These are phyloP conservation scores for Xenops minutus DNA, from an alignment of 2,797 vertebrate genomes.

Conservation along the genomic window DNA sequence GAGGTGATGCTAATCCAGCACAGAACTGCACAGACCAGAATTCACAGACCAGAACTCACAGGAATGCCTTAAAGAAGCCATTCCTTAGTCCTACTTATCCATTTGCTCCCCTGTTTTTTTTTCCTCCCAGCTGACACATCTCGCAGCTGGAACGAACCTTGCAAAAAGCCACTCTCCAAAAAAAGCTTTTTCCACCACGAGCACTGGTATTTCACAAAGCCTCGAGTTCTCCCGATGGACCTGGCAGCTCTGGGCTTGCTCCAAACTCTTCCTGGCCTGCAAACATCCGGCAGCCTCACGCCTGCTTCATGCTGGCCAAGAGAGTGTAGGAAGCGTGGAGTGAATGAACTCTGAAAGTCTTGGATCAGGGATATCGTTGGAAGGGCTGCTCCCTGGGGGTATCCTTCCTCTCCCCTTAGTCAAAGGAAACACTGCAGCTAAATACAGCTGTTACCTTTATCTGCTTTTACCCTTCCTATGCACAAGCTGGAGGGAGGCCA, in stretches of 20 bases:
- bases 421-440: constrained; percentile 26
- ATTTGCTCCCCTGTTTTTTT: not conserved
- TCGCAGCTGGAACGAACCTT: not conserved
- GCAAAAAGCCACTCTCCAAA: not conserved
- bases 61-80: not conserved
- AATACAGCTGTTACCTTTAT: constrained; percentile 26
- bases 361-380: not conserved
- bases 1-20: not conserved
- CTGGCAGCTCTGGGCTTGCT: not conserved
- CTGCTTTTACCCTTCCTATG: not conserved
- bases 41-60: not conserved
- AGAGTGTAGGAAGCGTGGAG: rapidly evolving
- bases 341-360: not conserved
- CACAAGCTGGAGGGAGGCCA: constrained; percentile 41
- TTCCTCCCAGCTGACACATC: not conserved
- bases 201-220: not conserved
- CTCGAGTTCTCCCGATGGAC: not conserved
- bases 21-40: not conserved
- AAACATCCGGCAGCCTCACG: not conserved
- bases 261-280: not conserved
- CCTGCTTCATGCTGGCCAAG: not conserved
- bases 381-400: not conserved
- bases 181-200: not conserved
- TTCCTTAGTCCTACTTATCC: not conserved
- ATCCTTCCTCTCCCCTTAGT: not conserved